Percentiles rank a stretch among this genome's conserved stretches.
phyloP scores from a whole-genome alignment of 2,888 invertebrate genomes.

The Drosophila demipolita region DNA sequence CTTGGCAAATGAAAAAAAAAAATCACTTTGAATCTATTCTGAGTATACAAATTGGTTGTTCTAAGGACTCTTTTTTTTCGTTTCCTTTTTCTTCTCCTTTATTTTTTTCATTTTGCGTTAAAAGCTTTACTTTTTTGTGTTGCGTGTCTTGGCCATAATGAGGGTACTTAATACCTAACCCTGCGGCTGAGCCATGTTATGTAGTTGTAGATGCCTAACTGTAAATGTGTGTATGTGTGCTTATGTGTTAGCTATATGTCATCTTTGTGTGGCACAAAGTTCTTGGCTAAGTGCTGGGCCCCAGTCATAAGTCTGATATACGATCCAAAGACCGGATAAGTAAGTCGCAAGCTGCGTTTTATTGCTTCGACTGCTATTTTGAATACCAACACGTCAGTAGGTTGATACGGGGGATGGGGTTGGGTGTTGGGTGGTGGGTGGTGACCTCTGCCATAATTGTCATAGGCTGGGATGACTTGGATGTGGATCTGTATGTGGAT shows the following conservation, averaged over 20 bases:
- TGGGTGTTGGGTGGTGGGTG: background rate
- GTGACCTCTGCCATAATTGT: constrained; percentile 67
- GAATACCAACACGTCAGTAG: constrained; percentile 75
- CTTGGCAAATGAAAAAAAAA: constrained; percentile 25
- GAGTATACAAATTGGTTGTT: constrained; percentile 74
- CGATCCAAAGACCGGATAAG: constrained; percentile 68
- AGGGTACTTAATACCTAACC: constrained; percentile 79
- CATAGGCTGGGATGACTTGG: constrained; percentile 51
- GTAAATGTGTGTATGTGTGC: background rate
- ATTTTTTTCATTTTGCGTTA: constrained; percentile 53
- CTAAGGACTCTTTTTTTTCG: constrained; percentile 31
- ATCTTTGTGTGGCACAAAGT: constrained; percentile 16
- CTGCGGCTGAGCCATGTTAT: constrained; percentile 31
- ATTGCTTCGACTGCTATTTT: constrained; percentile 81
- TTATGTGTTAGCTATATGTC: constrained; percentile 16
- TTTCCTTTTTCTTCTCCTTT: background rate
- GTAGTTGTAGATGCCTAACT: background rate
- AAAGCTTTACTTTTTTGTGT: constrained; percentile 69
- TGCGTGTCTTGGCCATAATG: constrained; percentile 77
- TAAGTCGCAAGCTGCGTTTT: constrained; percentile 77
- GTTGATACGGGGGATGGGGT: background rate
- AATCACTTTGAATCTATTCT: constrained; percentile 59
- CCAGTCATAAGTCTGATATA: constrained; percentile 74
- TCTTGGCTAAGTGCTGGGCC: constrained; percentile 39
- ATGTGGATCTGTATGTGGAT: constrained; percentile 31